Percentiles rank a stretch among this genome's conserved stretches.
Evolutionary conservation across 2,797 vertebrate genomes (phyloP).

Genomic region (Sebastes diaconus): DNA sequence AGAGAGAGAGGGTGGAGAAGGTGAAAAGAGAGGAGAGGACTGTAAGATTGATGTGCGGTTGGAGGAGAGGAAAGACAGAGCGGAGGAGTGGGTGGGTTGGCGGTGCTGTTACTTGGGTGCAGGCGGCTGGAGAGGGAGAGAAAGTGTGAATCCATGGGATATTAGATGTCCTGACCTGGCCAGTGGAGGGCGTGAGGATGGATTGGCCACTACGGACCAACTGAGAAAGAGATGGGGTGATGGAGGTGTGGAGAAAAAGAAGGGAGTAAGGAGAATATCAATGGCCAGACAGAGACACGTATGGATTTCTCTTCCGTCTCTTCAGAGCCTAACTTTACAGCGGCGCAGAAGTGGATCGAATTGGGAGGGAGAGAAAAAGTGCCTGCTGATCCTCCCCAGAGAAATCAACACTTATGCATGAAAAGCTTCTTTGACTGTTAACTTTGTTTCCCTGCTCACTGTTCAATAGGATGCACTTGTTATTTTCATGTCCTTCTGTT

Average conservation of each 20-base stretch:
- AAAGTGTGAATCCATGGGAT: constrained; percentile 80
- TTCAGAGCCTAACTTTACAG: constrained; percentile 80
- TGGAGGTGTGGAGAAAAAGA: constrained; percentile 74
- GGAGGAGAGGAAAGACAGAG: constrained; percentile 47
- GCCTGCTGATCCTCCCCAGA: constrained; percentile 78
- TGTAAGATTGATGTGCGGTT: constrained; percentile 50
- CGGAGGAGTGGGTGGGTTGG: constrained; percentile 40
- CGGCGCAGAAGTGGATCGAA: constrained; percentile 75
- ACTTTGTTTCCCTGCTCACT: constrained; percentile 76
- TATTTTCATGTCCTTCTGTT: constrained; percentile 60
- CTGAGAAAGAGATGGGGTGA: constrained; percentile 71
- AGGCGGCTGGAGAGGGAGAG: constrained; percentile 48
- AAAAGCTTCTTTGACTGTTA: constrained; percentile 81
- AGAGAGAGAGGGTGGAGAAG: constrained; percentile 26
- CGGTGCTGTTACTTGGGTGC: constrained; percentile 42
- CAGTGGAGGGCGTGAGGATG: constrained; percentile 83
- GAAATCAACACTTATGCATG: constrained; percentile 81
- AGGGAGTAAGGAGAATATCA: constrained; percentile 83
- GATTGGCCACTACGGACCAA: constrained; percentile 82
- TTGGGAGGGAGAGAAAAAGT: constrained; percentile 75
- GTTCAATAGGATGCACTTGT: constrained; percentile 71
- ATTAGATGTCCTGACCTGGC: constrained; percentile 84
- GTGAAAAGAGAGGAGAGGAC: constrained; percentile 28
- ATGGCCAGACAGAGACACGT: constrained; percentile 79
- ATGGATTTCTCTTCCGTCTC: constrained; percentile 85